Conservation (phyloP, 2,797 vertebrate genomes). For the Anas bahamensis region DNA sequence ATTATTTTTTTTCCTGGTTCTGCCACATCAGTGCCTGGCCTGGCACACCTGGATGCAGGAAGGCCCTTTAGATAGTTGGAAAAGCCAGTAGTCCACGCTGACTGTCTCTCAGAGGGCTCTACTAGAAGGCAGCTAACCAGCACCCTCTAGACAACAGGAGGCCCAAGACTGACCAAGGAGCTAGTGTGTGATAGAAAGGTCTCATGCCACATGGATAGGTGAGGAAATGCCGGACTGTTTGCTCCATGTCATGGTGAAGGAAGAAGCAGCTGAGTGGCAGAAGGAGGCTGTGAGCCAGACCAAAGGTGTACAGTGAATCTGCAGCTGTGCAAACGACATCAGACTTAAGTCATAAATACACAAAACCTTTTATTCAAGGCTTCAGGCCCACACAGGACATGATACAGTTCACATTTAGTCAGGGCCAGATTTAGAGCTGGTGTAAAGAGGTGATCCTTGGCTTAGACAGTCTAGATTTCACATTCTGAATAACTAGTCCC, state of each 20-base stretch:
- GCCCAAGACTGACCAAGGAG: background rate
- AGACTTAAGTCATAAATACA: background rate
- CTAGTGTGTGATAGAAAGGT: background rate
- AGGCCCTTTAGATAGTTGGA: background rate
- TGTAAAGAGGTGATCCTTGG: background rate
- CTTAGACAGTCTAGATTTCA: background rate
- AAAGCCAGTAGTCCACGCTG: background rate
- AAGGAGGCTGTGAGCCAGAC: background rate
- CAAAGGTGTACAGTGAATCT: background rate
- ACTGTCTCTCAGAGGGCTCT: background rate
- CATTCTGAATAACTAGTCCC: background rate
- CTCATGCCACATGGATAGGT: background rate
- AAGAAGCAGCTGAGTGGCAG: background rate
- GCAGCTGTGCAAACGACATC: conserved; percentile 30
- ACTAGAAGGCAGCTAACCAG: background rate
- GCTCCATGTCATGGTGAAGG: background rate
- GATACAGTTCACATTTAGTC: background rate
- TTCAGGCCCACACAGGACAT: background rate
- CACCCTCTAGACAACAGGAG: background rate
- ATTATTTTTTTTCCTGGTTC: background rate
- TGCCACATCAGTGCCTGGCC: background rate
- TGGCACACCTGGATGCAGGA: background rate
- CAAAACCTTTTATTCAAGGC: background rate
- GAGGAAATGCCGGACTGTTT: background rate
- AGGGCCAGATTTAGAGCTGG: background rate